Base-by-base conservation (phyloP, 2,797 vertebrate species). In the Hippocampus kuda region DNA sequence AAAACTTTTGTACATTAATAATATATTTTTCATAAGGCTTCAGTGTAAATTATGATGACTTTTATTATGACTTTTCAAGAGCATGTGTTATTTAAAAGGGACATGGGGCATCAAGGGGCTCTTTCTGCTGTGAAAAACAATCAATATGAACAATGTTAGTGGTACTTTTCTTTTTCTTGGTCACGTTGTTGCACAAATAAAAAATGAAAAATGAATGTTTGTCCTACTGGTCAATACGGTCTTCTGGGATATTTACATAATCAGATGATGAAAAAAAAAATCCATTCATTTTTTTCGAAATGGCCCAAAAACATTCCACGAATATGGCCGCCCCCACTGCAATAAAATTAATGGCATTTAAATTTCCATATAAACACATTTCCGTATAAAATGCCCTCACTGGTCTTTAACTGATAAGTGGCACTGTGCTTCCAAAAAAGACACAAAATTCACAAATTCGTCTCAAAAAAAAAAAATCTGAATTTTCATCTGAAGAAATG, bases 1-100 rank as follows among this genome's bases (percentile, higher is more conserved):
- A 89, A 88, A 38, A 76, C 85, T 90, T 70, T 92, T 91, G 84
- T 92, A 91, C 78, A 91, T 91, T 80, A 75, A 91, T 88, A 90
- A 89, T 91, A 91, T 91, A 92, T 92, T 91, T 92, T 92, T 90
- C 81, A 85, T 89, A 91, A 85, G 68, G 80, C 84, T 70, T 86
- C 84, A 84, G 75, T 90, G 86, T 88, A 86, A 87, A 88, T 60
- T 30, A 60, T 30, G 70, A 84, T 72, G 30, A 85, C 76, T 87
- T 89, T 90, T 89, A 86, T 86, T 88, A 89, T 84, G 84, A 73
- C 75, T 88, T 91, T 89, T 86, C 77, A 87, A 81, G 75, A 82
- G 90, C 89, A 91, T 91, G 90, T 88, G 82, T 88, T 81, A 88
- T 88, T 83, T 85, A 84, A 86, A 70, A 76, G 86, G 84, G 81